These are phyloP conservation scores for Vidua chalybeata DNA, from an alignment of 2,113 vertebrate genomes.

Conservation along the genomic window DNA sequence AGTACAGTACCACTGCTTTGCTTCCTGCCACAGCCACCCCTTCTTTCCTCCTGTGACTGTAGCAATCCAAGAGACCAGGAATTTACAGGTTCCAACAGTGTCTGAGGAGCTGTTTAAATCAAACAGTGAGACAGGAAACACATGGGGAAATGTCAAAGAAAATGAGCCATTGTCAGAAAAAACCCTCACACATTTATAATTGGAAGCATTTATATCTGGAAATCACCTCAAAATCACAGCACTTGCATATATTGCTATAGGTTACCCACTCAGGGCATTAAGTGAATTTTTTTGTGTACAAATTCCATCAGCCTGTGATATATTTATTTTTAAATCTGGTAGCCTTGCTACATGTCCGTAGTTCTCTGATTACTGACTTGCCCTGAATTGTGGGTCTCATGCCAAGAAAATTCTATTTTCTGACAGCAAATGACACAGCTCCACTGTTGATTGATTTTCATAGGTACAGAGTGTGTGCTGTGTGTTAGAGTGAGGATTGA, in stretches of 20 bases:
- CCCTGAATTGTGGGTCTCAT: neutral
- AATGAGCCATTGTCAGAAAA: neutral
- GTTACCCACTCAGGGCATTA: neutral
- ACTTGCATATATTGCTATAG: neutral
- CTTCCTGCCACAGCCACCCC: neutral
- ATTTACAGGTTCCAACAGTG: neutral
- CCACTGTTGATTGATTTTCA: constrained; percentile 33
- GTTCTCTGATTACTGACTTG: neutral
- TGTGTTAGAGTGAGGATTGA: neutral
- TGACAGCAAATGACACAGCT: constrained; percentile 36
- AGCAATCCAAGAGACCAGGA: neutral
- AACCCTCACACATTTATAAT: neutral
- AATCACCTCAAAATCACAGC: neutral
- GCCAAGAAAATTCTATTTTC: constrained; percentile 40
- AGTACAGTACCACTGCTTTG: neutral
- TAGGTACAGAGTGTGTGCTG: neutral
- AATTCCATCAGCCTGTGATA: neutral
- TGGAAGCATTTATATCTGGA: neutral
- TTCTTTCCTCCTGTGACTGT: neutral
- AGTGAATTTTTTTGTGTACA: neutral
- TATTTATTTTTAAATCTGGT: neutral
- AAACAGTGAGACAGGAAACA: neutral
- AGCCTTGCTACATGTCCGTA: neutral
- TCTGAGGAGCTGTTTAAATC: neutral
- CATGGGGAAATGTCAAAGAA: neutral